Evolutionary conservation across 2,797 vertebrate genomes (phyloP), one percentile per base, ranked within the genome.

Genomic region (Trichosurus vulpecula): DNA sequence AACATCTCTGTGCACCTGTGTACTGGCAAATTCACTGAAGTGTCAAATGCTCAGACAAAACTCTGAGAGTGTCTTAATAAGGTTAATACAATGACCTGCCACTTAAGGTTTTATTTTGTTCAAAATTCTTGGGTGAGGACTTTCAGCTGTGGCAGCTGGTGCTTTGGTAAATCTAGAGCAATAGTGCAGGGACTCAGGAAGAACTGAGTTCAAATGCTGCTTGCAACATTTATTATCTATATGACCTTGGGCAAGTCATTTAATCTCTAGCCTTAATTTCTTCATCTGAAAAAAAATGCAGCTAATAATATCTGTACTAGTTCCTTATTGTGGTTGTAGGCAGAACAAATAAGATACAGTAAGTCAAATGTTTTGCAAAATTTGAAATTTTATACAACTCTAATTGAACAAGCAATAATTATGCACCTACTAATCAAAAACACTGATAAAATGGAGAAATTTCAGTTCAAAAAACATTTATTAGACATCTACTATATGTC

Each of bases 101-200:
- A 95, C 91, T 94, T 95, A 92, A 96, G 94, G 53, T 93, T 96
- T 95, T 51, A 66, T 94, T 96, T 96, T n/a, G 9, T 91, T 55
- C 93, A 25, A 25, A 95, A 92, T 95, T 92, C 53, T 57, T 22
- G 91, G 19, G 25, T 92, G 54, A 6, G 30, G 25, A 66, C 4
- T 90, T 90, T 95, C 53, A 31, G 47, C 6, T 29, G 25, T 81
- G n/a, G 6, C 35, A 51, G 25, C 11, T 51, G 25, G 22, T 29
- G 1, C 41, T 87, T 87, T 51, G 25, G 31, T 51, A 87, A 47
- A 29, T 87, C 41, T 47, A 87, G 16, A 16, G 14, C 16, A 74
- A 41, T 8, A 41, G 6, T 41, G 4, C 9, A 27, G 51, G 41
- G 25, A 51, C 3, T 27, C 3, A 11, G 10, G 25, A 87, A 87